Evolutionary conservation across 2,113 vertebrate species (phyloP), one percentile per base, ranked within the genome.

Genomic region (Cygnus buccinator): DNA sequence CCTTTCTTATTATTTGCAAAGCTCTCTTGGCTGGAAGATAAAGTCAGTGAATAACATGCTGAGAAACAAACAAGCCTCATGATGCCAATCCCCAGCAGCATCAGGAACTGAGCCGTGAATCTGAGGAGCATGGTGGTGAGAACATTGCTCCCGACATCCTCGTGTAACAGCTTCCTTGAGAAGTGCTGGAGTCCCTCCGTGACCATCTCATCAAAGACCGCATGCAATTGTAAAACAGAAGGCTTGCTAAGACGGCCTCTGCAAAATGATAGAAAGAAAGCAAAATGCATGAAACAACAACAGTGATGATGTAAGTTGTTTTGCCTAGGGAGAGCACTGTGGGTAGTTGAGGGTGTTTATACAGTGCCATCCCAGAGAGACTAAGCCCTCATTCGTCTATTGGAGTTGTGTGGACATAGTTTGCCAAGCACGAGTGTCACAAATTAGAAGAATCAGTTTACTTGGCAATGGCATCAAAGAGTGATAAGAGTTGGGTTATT

Each of bases 111-210:
- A 68, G 37, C 29, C 8, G 2, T 3, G 4, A 31, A 23, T 20
- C 46, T 0, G 0, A 8, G 1, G 37, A 25, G 74, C 2, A 0
- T 0, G 0, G 10, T 1, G 2, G 55, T 28, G 76, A 44, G 85
- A 89, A 23, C 66, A 50, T 35, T 3, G 44, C 26, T 96, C 68
- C 71, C 5, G 6, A 57, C 65, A 39, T 65, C 25, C 57, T 39
- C 3, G 0, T 14, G 46, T 14, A 17, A 59, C 25, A 37, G 50
- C 57, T 74, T 55, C 28, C 77, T 31, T 10, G 43, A 41, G 77
- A 39, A 35, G 43, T 61, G 55, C 58, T 41, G 23, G 33, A 23
- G 43, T 52, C 79, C 59, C 58, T 81, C 57, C 4, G 5, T 17
- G 62, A 10, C n/a, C 48, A 4, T 5, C 81, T 66, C 54, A 5